A percentile compares a stretch with the other conserved stretches of the same genome.
phyloP scores from a whole-genome alignment of 2,113 vertebrate species.

The Danionella cerebrum region DNA sequence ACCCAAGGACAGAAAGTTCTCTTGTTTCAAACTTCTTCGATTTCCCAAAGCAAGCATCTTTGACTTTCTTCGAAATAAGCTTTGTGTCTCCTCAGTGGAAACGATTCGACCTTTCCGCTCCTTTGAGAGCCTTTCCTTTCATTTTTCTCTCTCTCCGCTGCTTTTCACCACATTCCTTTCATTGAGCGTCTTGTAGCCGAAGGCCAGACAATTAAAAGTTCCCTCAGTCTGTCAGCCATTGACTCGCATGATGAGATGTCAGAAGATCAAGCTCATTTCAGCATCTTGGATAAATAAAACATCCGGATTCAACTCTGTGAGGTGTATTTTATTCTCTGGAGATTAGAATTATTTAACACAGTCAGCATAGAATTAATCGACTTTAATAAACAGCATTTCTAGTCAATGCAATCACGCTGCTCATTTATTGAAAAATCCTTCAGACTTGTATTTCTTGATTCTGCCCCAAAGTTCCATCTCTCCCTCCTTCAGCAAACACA shows the following conservation, averaged over 20 bases:
- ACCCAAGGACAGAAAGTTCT: neutral
- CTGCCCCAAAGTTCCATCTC: neutral
- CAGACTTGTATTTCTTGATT: neutral
- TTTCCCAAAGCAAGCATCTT: conserved; percentile 11
- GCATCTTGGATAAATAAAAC: no score
- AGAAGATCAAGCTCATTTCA: conserved; percentile 2
- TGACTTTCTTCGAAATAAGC: conserved; percentile 10
- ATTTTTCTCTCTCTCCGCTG: neutral
- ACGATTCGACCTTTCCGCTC: neutral
- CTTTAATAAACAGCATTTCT: no score
- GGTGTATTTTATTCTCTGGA: no score
- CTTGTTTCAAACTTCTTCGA: conserved; percentile 9
- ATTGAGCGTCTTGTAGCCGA: conserved; percentile 14
- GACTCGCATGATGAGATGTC: conserved; percentile 38
- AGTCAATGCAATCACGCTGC: no score
- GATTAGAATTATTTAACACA: no score
- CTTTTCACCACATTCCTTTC: conserved; percentile 9
- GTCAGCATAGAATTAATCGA: no score
- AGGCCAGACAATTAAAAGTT: conserved; percentile 45
- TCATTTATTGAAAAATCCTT: no score
- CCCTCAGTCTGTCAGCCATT: conserved; percentile 32
- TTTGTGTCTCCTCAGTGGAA: conserved; percentile 9
- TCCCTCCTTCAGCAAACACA: neutral
- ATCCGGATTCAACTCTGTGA: no score
- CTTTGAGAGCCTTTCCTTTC: conserved; percentile 3